Evolutionary conservation across 2,797 vertebrate genomes (phyloP), one percentile per base, ranked within the genome.

Genomic region (Buphagus erythrorhynchus): DNA sequence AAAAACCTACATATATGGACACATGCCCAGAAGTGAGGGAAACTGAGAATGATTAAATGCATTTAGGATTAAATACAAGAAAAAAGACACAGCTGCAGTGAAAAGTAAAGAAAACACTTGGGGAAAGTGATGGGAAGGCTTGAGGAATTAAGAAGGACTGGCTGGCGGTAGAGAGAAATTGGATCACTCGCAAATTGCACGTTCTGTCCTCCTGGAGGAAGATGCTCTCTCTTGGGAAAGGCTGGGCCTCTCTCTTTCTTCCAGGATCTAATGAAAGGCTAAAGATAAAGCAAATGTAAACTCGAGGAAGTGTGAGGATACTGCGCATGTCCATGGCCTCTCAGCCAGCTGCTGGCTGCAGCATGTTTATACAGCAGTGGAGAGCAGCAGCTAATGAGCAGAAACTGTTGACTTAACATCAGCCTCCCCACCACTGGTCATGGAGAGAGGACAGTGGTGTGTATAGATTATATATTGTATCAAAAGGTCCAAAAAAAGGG

Each of bases 231-330:
- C 61, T 77, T 67, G 54, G 42, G 36, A 84, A 74, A 35, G 28
- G 65, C 20, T 48, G 6, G 15, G 43, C 35, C n/a, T 59, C 69
- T 29, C 58, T 75, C 59, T 49, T 38, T 46, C 59, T 59, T 48
- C 40, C 20, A 67, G 57, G 43, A 74, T 33, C 16, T 88, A 43
- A 43, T 8, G 16, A 55, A 49, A 88, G 12, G 13, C 52, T 74
- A 51, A 90, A 71, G 45, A 80, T 43, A 74, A 77, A 40, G 45
- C 72, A 93, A 67, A 88, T 10, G 18, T 45, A 63, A 88, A 48
- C 31, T 62, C 38, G 35, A 29, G 55, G n/a, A 69, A n/a, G 40
- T 58, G 5, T 20, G 43, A 54, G 28, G 65, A 25, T 28, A 46
- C 8, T 15, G 19, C 4, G 10, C 9, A 10, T 2, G 5, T 13